Percentiles rank a stretch among this genome's conserved stretches.
Conservation (phyloP, 2,888 invertebrate genomes). For the Zygaena filipendulae region DNA sequence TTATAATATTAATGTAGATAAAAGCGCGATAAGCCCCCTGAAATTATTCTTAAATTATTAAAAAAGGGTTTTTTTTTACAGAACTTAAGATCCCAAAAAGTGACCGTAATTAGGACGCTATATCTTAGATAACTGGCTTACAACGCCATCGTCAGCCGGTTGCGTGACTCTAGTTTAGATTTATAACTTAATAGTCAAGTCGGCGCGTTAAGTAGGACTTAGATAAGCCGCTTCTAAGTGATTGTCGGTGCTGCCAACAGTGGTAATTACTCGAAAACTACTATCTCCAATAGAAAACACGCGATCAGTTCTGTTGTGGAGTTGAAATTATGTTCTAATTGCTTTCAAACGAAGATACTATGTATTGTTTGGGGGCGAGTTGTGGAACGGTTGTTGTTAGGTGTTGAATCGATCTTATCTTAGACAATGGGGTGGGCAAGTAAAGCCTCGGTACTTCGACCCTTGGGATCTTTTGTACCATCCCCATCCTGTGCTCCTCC, state of each 20-base stretch:
- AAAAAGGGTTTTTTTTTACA: too few species aligned
- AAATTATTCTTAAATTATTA: too few species aligned
- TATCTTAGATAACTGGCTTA: conserved; percentile 57
- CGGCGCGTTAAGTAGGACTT: conserved; percentile 62
- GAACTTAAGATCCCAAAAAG: conserved; percentile 14
- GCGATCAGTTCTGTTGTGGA: conserved; percentile 55
- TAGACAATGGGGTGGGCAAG: too few species aligned
- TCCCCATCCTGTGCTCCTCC: too few species aligned
- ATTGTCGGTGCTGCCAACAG: conserved; percentile 68
- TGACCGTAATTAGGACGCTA: too few species aligned
- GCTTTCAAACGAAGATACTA: conserved; percentile 38
- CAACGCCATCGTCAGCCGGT: conserved; percentile 53
- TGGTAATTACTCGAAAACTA: conserved; percentile 67
- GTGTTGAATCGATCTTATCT: too few species aligned
- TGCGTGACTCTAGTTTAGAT: conserved; percentile 59
- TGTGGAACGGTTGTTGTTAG: too few species aligned
- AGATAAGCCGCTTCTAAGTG: conserved; percentile 67
- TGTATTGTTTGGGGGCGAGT: too few species aligned
- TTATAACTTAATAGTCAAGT: conserved; percentile 66
- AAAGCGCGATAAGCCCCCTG: conserved; percentile 14
- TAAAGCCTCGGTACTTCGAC: too few species aligned
- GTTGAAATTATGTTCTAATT: conserved; percentile 54
- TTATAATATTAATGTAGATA: too few species aligned
- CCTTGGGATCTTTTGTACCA: too few species aligned
- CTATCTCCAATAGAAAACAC: conserved; percentile 54